These are phyloP conservation scores for Lycaon pictus DNA, from an alignment of 2,113 vertebrate genomes.

Conservation along the genomic window DNA sequence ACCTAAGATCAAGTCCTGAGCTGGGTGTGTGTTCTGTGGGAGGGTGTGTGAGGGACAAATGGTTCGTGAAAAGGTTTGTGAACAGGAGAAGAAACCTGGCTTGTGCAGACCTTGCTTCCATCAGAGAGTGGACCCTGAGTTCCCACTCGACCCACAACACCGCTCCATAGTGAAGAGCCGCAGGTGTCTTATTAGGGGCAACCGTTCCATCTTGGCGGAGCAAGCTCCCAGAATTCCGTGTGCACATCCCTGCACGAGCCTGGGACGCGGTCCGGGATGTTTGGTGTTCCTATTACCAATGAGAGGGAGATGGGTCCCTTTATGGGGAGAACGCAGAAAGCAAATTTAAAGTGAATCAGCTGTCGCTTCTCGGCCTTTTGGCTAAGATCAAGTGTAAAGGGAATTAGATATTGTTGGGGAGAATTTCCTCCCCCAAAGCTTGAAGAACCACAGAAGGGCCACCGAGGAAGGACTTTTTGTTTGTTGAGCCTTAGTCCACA, in stretches of 20 bases:
- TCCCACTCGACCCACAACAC: not conserved
- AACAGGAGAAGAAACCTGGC: slow-evolving; percentile 29
- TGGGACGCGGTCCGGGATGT: not conserved
- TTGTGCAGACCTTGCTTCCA: not conserved
- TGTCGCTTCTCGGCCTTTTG: no score
- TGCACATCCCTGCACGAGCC: not conserved
- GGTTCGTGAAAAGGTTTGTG: not conserved
- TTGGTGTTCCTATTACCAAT: not conserved
- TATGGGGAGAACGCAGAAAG: not conserved
- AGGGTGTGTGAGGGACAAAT: not conserved
- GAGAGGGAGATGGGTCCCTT: not conserved
- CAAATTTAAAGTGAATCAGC: not conserved
- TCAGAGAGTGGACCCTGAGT: not conserved
- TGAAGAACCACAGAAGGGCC: not conserved
- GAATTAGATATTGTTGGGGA: not conserved
- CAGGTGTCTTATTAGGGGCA: not conserved
- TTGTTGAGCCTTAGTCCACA: not conserved
- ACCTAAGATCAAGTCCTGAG: not conserved
- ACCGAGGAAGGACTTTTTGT: not conserved
- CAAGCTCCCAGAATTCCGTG: not conserved
- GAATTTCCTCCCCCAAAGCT: not conserved
- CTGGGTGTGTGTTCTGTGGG: not conserved
- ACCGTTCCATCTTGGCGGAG: not conserved
- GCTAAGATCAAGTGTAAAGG: not conserved
- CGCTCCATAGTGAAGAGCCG: not conserved